Evolutionary conservation across 1,140 invertebrate species (phyloP), one percentile per base, ranked within the genome.

Genomic region (Orius laevigatus): DNA sequence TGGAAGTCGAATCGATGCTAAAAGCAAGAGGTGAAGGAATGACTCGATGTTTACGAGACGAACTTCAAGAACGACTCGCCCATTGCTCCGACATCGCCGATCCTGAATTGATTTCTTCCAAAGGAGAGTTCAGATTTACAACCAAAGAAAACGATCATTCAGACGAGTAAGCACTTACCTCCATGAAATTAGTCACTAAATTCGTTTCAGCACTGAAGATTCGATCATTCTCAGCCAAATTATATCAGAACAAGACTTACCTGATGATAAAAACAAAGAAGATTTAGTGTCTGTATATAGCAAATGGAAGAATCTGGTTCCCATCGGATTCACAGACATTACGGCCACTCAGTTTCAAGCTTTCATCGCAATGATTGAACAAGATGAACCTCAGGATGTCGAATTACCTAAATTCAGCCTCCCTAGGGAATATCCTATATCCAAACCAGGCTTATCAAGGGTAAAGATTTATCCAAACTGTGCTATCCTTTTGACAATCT

Each of bases 311-410:
- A 19, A 14, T 32, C 12, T 32, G 25, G 8, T 31, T 25, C 43
- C n/a, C 5, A n/a, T 31, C 25, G 43, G 32, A 18, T 18, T 45
- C 10, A 45, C 25, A 12, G 32, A 45, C 43, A 45, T 45, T 11
- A 25, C 43, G 11, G 43, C 43, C 25, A 31, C 43, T 25, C 43
- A 45, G 25, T 45, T 45, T 32, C 19, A 16, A 32, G 43, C 43
- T 14, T 44, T 50, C 14, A 43, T 50, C 10, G 32, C 36, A 12
- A 16, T 43, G 14, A 50, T 50, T 3, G 48, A 50, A 16, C 14
- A 40, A 38, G 48, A 41, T 18, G 48, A 50, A 34, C 33, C 48
- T 41, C 48, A 43, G 6, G 40, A 44, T 50, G 48, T 44, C 38
- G 11, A 18, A n/a, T 18, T 43, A 16, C 33, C 48, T 36, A 50